Evolutionary conservation across 2,888 invertebrate species (phyloP).

Genomic region (Dynastes maya): DNA sequence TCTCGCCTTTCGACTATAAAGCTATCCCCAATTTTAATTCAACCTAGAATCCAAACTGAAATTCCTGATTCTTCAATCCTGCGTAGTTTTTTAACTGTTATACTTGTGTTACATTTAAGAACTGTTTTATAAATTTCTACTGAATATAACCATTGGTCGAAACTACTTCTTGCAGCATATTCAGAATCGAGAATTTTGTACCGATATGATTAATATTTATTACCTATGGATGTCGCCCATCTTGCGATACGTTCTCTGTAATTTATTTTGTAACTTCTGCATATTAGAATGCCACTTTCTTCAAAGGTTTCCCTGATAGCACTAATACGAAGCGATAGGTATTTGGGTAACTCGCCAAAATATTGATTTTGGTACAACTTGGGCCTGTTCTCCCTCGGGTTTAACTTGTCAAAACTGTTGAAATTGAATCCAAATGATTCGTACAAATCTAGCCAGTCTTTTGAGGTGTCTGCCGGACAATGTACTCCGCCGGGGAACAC

Average conservation of each 20-base stretch:
- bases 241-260: slow-evolving; percentile 62
- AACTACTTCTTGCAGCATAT: too few species aligned
- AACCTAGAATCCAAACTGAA: too few species aligned
- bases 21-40: too few species aligned
- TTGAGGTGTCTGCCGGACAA: slow-evolving; percentile 78
- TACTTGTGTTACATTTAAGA: too few species aligned
- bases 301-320: slow-evolving; percentile 94
- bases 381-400: slow-evolving; percentile 67
- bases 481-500: slow-evolving; percentile 93
- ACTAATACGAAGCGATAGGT: slow-evolving; percentile 85
- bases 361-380: slow-evolving; percentile 71
- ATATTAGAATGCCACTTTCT: slow-evolving; percentile 86
- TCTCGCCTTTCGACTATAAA: too few species aligned
- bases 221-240: slow-evolving; percentile 62
- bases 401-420: slow-evolving; percentile 71
- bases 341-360: slow-evolving; percentile 66
- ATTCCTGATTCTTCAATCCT: too few species aligned
- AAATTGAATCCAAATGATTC: slow-evolving; percentile 74
- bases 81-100: too few species aligned
- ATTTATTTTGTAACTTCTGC: slow-evolving; percentile 72
- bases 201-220: too few species aligned
- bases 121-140: too few species aligned
- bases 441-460: slow-evolving; percentile 81
- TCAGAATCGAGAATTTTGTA: too few species aligned
- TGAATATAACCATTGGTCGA: too few species aligned